Conservation (phyloP, 2,113 vertebrate genomes). For the Pseudorasbora parva region DNA sequence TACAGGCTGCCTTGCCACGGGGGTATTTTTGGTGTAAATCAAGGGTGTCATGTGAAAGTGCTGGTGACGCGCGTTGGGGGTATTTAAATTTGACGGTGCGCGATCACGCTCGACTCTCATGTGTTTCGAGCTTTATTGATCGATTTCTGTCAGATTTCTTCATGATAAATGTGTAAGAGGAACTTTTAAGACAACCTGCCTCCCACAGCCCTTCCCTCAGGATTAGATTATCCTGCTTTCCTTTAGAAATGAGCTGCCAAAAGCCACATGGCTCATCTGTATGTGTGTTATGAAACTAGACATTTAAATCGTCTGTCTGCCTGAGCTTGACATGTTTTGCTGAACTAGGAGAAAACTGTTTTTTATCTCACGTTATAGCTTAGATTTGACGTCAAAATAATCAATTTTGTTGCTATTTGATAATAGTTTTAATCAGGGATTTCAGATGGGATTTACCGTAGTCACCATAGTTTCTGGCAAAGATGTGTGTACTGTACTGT, state of each 20-base stretch:
- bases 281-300: slow-evolving; percentile 20
- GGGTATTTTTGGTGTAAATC: slow-evolving; percentile 19
- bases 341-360: neutral
- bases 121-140: slow-evolving; percentile 10
- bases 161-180: neutral
- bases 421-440: too few species aligned
- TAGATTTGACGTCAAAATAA: neutral
- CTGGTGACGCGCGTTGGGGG: slow-evolving; percentile 21
- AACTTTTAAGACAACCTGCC: neutral
- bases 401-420: neutral
- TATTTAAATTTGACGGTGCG: slow-evolving; percentile 43
- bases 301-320: slow-evolving; percentile 14
- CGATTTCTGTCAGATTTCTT: neutral
- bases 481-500: too few species aligned
- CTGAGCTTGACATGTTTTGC: neutral
- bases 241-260: slow-evolving; percentile 11
- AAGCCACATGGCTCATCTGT: slow-evolving; percentile 43
- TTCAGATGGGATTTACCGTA: too few species aligned
- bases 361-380: neutral
- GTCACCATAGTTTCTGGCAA: too few species aligned
- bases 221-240: neutral
- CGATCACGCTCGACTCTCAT: slow-evolving; percentile 1
- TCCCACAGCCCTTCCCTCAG: neutral
- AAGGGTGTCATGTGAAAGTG: slow-evolving; percentile 38
- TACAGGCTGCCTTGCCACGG: neutral